Conservation (phyloP, 2,797 vertebrate species). For the Apogon hyalosoma region DNA sequence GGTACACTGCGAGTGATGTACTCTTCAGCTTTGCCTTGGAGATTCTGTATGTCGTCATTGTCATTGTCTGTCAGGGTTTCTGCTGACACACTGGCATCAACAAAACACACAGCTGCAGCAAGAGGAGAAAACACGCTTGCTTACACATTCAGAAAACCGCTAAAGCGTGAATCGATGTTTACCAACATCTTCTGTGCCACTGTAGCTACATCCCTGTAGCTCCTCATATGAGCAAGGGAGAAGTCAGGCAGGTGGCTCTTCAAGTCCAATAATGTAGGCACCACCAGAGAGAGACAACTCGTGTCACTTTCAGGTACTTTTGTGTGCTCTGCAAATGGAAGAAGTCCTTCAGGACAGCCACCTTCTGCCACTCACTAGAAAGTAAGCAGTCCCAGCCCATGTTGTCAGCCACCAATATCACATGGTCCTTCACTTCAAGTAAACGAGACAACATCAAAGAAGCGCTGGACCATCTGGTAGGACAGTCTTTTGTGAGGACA, state of each 20-base stretch:
- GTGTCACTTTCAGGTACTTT: constrained; percentile 32
- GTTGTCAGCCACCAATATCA: constrained; percentile 19
- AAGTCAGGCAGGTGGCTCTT: constrained; percentile 41
- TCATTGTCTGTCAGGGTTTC: too few relatives aligned
- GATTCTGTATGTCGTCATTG: too few relatives aligned
- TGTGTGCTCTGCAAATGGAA: constrained; percentile 55
- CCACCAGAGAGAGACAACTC: constrained; percentile 39
- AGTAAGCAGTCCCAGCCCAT: constrained; percentile 48
- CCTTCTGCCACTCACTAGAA: constrained; percentile 49
- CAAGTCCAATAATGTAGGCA: constrained; percentile 49
- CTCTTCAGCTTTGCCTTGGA: too few relatives aligned
- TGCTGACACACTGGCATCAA: constrained; percentile 13
- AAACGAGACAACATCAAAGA: constrained; percentile 42
- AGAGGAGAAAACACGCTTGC: constrained; percentile 47
- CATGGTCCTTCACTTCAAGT: constrained; percentile 43
- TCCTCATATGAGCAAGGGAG: constrained; percentile 9
- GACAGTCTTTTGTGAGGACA: constrained; percentile 45
- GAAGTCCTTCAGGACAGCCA: constrained; percentile 41
- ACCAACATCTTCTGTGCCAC: constrained; percentile 34
- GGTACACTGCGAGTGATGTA: too few relatives aligned
- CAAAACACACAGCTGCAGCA: constrained; percentile 45
- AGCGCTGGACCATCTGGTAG: constrained; percentile 49
- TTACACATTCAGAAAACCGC: constrained; percentile 24
- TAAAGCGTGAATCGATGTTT: constrained; percentile 31
- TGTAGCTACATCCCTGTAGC: constrained; percentile 22